Evolutionary conservation across 2,113 vertebrate genomes (phyloP), one percentile per base, ranked within the genome.

Genomic region (Gopherus flavomarginatus): DNA sequence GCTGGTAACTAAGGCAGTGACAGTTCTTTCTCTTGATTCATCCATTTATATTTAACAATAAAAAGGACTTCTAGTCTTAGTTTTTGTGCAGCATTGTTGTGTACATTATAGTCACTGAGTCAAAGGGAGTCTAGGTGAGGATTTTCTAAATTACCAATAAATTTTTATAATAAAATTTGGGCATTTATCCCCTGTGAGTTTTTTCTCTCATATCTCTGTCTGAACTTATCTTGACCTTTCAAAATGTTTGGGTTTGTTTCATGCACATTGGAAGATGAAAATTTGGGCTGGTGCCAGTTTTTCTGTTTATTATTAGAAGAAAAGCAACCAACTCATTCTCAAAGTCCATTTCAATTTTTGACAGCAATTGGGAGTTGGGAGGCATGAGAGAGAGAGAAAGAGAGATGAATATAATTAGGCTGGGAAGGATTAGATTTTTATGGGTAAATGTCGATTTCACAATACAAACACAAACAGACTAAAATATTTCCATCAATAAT

Each of bases 61-160:
- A 97, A 75, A 38, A 93, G 87, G 89, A 81, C 21, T 44, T 57
- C 89, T 90, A 69, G 89, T 81, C 92, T 95, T 75, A 88, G 95
- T 56, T 94, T 95, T 90, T 91, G 90, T 88, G 65, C 80, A 92
- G 11, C 69, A 93, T 86, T 24, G 88, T 92, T 85, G 78, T 72
- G 42, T 86, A 87, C 47, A 22, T 47, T 65, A 80, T 35, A 87
- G 65, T 82, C 65, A 81, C 79, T 98, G 94, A 98, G 69, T 91
- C 93, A 95, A 85, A 92, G 79, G 81, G 22, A 82, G 6, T 31
- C 72, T 29, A 38, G 9, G 2, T 8, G 19, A 21, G 19, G 12
- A 35, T 19, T 50, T 84, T 84, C 50, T 88, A 65, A 87, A 27
- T 85, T 47, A 82, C 24, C 62, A 50, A 31, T 31, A 29, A 8